Evolutionary conservation across 2,113 vertebrate genomes (phyloP), one percentile per base, ranked within the genome.

Genomic region (Cyrtonyx montezumae): DNA sequence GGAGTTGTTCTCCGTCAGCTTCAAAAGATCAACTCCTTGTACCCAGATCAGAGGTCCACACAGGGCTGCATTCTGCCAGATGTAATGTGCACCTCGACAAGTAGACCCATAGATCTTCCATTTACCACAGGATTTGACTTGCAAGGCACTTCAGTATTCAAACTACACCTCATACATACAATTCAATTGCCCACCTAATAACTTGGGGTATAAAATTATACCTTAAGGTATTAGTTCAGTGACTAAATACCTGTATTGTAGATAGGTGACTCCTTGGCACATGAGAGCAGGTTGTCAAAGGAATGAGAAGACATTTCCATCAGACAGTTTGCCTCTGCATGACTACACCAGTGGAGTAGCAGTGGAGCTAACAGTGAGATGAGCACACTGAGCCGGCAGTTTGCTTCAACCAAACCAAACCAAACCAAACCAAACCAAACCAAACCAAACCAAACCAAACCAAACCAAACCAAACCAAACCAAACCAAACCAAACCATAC

Each of bases 71-170:
- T 32, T 87, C 42, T 90, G 46, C 28, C 25, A 63, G 36, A 8
- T 2, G 1, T 8, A 73, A 4, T 17, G 30, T 21, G 20, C 8
- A 8, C 5, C 13, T 15, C 12, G 0, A 55, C 14, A 69, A 36
- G n/a, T 8, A 83, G 51, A 76, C 4, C 23, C 28, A 25, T 75
- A 36, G n/a, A 79, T 30, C 21, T 56, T 85, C 67, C 25, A 51
- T 40, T 13, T 70, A 63, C 28, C 13, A 36, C 28, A 56, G 8
- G 53, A 20, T 59, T 90, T 22, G 19, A 19, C 59, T 2, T 28
- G 34, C 36, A 56, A 84, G 8, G 23, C 1, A 1, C 13, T 63
- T 87, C 58, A 63, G n/a, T 42, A 12, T n/a, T 40, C 13, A 42
- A 67, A 84, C 36, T 20, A 30, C 59, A 68, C 30, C n/a, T 25